Evolutionary conservation across 37 sponge, comb jelly and placozoan species (phyloP), one percentile per base, ranked within the genome.

Genomic region (Theonella swinhoei): DNA sequence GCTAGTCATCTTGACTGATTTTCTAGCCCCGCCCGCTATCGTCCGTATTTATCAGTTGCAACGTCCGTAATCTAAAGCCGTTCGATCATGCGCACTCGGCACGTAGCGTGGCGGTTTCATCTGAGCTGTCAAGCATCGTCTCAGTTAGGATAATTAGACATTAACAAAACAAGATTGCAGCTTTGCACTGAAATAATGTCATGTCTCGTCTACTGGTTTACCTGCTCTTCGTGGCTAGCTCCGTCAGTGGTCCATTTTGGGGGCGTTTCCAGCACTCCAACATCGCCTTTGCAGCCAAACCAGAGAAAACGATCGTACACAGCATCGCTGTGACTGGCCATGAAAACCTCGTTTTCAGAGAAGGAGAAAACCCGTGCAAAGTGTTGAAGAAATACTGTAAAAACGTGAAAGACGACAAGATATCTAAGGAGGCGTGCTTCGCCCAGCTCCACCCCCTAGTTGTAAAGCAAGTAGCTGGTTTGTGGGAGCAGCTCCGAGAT

Each of bases 341-440:
- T 7, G 68, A 73, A 9, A 88, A 90, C 78, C 58, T 94, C 3
- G 81, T 74, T 5, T 87, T 94, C 39, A 40, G 30, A 19, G 88
- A 83, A 39, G 88, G 83, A 63, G 85, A 87, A 0, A 87, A 92
- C 70, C 90, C 93, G 17, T 95, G 96, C 63, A 88, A 92, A 77
- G 88, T 90, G 39, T 42, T 95, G 1, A 75, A 64, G 63, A 89
- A 80, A 47, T 95, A 95, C 79, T 95, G 96, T 75, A 83, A 92
- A 26, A 60, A 77, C 26, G 38, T 95, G 3, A 28, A 75, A 3
- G 69, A 40, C 24, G 42, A 40, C 0, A 64, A 65, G 32, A 1
- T 78, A 32, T 42, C 75, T 0, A 77, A 78, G 64, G 94, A 94
- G 14, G 34, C 70, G 7, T 95, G 96, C 72, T 87, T 89, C 60